Conservation (phyloP, 1,140 invertebrate species). For the Bombus confusus region DNA sequence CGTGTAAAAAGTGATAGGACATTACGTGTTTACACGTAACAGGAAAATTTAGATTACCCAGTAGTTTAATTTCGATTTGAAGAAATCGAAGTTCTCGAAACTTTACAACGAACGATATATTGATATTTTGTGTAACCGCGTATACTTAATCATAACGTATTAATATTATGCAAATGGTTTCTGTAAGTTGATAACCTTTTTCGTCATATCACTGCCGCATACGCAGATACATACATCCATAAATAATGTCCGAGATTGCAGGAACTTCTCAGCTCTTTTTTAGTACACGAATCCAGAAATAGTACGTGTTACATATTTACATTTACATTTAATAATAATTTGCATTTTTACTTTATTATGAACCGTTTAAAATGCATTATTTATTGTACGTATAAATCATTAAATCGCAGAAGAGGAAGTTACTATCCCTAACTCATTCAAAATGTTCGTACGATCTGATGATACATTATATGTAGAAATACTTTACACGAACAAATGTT, state of each 20-base stretch:
- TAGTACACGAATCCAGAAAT: no score
- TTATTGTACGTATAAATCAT: no score
- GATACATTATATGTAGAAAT: no score
- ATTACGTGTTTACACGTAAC: neutral
- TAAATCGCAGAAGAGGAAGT: no score
- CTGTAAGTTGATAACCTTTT: neutral
- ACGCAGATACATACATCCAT: conserved; percentile 10
- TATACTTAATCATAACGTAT: neutral
- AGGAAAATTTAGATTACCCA: neutral
- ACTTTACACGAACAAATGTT: no score
- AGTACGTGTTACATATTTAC: no score
- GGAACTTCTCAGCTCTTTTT: no score
- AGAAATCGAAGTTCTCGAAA: neutral
- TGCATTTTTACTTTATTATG: no score
- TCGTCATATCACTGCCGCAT: neutral
- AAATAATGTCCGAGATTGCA: neutral
- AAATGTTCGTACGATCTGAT: no score
- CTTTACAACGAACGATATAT: neutral
- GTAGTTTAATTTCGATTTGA: neutral
- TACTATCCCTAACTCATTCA: no score
- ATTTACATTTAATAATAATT: no score
- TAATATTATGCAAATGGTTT: conserved; percentile 20
- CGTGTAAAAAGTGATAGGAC: neutral
- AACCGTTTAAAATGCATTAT: no score
- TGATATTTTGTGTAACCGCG: neutral